Base-by-base conservation (phyloP, 2,797 vertebrate species). In the Chaetodon trifasciatus region DNA sequence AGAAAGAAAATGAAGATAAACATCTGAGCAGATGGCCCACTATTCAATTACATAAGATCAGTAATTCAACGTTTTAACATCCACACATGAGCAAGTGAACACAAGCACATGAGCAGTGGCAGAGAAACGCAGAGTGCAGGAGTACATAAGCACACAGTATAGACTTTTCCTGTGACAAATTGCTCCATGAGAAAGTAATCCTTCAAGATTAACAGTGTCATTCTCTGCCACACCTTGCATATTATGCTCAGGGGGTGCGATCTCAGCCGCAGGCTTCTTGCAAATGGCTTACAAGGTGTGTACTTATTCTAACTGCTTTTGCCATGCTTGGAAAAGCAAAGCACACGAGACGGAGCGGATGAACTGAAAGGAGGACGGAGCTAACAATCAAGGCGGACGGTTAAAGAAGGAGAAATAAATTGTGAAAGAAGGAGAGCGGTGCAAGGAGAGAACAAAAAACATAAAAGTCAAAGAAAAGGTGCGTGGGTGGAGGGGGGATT, bases 151-250 rank as follows among this genome's bases (percentile, higher is more conserved):
- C 77, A 83, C 87, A 86, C 79, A 70, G 81, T 86, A 87, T 70
- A 78, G 90, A 90, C 86, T 88, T 88, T 74, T 82, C 67, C 65
- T 67, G 79, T 91, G 86, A 91, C 86, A 90, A 91, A 93, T 92
- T 82, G 81, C 90, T 88, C 83, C 87, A 87, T 84, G 80, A 91
- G 89, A 92, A 92, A 89, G 91, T 91, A 89, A 93, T 92, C 92
- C 90, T 92, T 90, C 90, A 92, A 92, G 88, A 91, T 92, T 92
- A 93, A 91, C 89, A 89, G 88, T 89, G 91, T 91, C 87, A 89
- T 88, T 92, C 83, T 82, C 67, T 65, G 88, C 85, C 90, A 91
- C 89, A 88, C 89, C 89, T 92, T 82, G 81, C 77, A 89, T 74
- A 86, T 91, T 90, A 86, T 79, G 82, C 82, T 91, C 87, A 71